Evolutionary conservation across 64 coral and sea anemone species (phyloP), one percentile per base, ranked within the genome.

Genomic region (Pocillopora damicornis): DNA sequence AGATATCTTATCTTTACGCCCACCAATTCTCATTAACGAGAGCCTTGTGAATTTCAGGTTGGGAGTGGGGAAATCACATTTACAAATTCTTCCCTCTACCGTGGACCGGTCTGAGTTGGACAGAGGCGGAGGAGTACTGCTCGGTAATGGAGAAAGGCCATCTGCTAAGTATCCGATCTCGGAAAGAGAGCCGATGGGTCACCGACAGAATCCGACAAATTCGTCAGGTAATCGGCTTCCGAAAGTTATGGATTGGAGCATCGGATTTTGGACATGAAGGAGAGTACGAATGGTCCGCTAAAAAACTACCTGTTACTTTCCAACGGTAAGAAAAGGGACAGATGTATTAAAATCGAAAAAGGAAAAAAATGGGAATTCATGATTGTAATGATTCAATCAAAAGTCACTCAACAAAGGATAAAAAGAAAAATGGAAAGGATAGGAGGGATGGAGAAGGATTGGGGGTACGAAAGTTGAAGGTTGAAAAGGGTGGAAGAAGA

Each of bases 101-200:
- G 37, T 20, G 76, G 30, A 59, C 73, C 66, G 76, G 73, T 13
- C 64, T 94, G 88, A 90, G 87, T 20, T 94, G 92, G 92, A 90
- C 74, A 13, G 92, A 94, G 42, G 92, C 92, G 0, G 92, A 94
- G 59, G 59, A 68, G 58, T 94, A 94, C 81, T 94, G 92, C 67
- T 79, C 86, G n/a, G 63, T 80, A 62, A 76, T 88, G 13, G 88
- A 94, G 18, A 36, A 75, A 51, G 92, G 92, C 0, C 76, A 83
- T 20, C 60, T 94, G 56, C 45, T 78, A 13, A 90, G 80, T 23
- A 56, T 90, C 34, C 60, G 76, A 35, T 67, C 81, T 79, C 76
- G 35, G 45, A 71, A 65, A 8, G 92, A 94, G 38, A 90, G 67
- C 65, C 80, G 81, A 37, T 76, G 81, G 62, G 37, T 94, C 17